These are phyloP conservation scores for Erpetoichthys calabaricus DNA, from an alignment of 2,797 vertebrate genomes.

Conservation along the genomic window DNA sequence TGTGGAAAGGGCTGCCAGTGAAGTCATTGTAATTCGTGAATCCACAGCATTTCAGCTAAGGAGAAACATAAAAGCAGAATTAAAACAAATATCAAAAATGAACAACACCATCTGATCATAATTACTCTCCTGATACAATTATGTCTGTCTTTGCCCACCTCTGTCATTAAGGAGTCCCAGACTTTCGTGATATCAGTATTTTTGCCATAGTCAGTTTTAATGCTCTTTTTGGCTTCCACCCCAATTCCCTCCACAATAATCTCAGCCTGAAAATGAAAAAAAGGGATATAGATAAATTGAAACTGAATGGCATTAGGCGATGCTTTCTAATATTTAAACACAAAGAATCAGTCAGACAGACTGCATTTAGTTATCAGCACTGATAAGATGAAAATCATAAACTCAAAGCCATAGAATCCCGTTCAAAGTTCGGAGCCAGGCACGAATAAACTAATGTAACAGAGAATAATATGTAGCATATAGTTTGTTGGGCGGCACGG, in stretches of 20 bases:
- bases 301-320: too few relatives aligned
- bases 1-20: constrained; percentile 29
- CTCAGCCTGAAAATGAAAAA: constrained; percentile 30
- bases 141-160: constrained; percentile 25
- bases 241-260: constrained; percentile 37
- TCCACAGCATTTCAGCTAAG: constrained; percentile 54
- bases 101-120: not conserved
- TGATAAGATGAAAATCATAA: too few relatives aligned
- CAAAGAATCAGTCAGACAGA: too few relatives aligned
- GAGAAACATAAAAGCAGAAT: constrained; percentile 15
- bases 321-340: too few relatives aligned
- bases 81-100: not conserved
- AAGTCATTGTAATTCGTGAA: constrained; percentile 53
- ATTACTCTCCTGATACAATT: not conserved
- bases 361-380: too few relatives aligned
- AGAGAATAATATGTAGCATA: too few relatives aligned
- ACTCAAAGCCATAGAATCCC: too few relatives aligned
- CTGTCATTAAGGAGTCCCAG: constrained; percentile 52
- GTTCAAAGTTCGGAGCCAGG: too few relatives aligned
- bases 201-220: constrained; percentile 39
- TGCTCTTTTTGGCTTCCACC: constrained; percentile 20
- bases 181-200: constrained; percentile 39
- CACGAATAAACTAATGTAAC: too few relatives aligned
- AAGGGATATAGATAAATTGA: too few relatives aligned
- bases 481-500: too few relatives aligned